Base-by-base conservation (phyloP, 2,113 vertebrate species). In the Mugil cephalus region DNA sequence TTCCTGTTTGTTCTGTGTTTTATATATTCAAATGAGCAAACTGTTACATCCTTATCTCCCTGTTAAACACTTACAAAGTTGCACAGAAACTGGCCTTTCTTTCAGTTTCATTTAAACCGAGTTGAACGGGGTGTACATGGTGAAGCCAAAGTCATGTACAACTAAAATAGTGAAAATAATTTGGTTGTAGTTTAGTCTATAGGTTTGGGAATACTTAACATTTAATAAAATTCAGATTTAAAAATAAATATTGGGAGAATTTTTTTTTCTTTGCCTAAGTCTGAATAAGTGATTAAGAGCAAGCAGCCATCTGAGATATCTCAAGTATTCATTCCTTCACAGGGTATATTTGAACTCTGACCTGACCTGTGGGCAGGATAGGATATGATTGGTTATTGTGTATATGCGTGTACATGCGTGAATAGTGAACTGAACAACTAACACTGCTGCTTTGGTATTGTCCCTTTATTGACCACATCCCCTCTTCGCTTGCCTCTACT, bases 401-500 rank as follows among this genome's bases (percentile, higher is more conserved):
- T 39, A 24, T 34, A 12, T 19, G 6, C 45, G 19, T 50, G 17
- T 39, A 24, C 19, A 12, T 19, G 6, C 45, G 18, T 46, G 17
- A 35, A 42, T 46, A n/a, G 13, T 68, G 18, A n/a, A 7, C 0
- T 51, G 6, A 40, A 55, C 61, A 19, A 21, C 40, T 12, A 12
- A 1, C 10, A 24, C 18, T 52, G 3, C 30, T 48, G 46, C 35
- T 59, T 48, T 19, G 10, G 11, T 55, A 8, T 51, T 52, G 46
- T 38, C 14, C 63, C 30, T 75, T 55, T 51, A 38, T 30, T 54
- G 18, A 50, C n/a, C 21, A 10, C 35, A 2, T 42, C 10, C 7
- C 48, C 30, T 13, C 24, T 56, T 19, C 56, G n/a, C 53, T 4
- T 15, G n/a, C 55, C n/a, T 59, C n/a, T 35, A 60, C 56, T 54